Base-by-base conservation (phyloP, 2,888 invertebrate genomes). In the Thera obeliscata region DNA sequence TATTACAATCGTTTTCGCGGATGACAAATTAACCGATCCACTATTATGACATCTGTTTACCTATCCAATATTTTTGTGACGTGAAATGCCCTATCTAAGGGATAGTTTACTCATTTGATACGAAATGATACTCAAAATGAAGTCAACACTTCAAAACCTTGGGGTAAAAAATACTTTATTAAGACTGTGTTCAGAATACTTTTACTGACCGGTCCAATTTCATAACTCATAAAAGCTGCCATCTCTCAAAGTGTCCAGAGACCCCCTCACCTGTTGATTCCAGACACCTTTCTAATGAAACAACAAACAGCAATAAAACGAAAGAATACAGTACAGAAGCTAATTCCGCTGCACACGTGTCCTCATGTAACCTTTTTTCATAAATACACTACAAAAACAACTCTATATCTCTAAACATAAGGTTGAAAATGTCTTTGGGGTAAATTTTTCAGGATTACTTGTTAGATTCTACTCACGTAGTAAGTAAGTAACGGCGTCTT, bases 401-500 rank as follows among this genome's bases (percentile, higher is more conserved):
- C 67, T 41, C 22, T 66, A 64, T 22, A 1, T 2, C 4, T 7
- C 33, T 4, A 9, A 7, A 38, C 2, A 55, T 61, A 71, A 64
- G 66, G 71, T 66, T 55, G 33, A 38, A 55, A 63, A 71, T 79
- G 74, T 61, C 58, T 12, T 67, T 57, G 61, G 61, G 61, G 70
- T 67, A 72, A 56, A 62, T 65, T 74, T 76, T 78, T 74, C 81
- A 77, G 78, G 79, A 66, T 66, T 71, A 81, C 83, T 81, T 81
- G 83, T 80, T 85, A 81, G 82, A 91, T 90, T 90, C 91, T 60
- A 33, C 83, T 86, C 91, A 91, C 91, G 91, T 82, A 77, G 74
- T 72, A 76, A 71, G 82, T 84, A 84, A 91, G 90, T 90, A 90
- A 91, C 90, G 91, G 89, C 89, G 85, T 88, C 91, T 89, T 89